Percentiles rank a stretch among this genome's conserved stretches.
Conservation (phyloP, 2,113 vertebrate genomes). For the Hepsetus odoe region DNA sequence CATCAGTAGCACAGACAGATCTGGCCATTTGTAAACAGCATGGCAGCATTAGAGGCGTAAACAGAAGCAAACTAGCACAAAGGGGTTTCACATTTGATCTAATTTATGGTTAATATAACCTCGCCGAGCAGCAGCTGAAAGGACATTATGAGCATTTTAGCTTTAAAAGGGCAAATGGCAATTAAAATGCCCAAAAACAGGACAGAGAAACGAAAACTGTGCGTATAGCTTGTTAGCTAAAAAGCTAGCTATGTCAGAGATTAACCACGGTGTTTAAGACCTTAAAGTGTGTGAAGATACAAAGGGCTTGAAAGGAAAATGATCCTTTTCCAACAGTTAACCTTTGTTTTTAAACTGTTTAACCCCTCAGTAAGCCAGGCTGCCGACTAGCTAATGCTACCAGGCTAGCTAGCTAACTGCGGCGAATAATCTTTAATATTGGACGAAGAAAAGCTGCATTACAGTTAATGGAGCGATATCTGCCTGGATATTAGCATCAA, state of each 20-base stretch:
- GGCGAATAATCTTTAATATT: constrained; percentile 41
- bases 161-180: no score
- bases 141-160: not conserved
- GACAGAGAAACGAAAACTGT: no score
- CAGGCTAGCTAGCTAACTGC: constrained; percentile 18
- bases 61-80: not conserved
- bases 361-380: no score
- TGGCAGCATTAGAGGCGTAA: not conserved
- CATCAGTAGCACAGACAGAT: not conserved
- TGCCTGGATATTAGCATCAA: no score
- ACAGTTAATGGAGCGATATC: not conserved
- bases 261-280: no score
- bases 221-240: not conserved
- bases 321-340: no score
- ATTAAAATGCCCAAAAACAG: no score
- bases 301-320: no score
- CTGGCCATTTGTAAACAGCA: not conserved
- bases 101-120: not conserved
- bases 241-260: not conserved
- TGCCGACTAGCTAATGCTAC: not conserved
- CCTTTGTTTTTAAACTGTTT: no score
- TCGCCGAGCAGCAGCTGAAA: not conserved
- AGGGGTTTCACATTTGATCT: no score
- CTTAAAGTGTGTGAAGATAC: not conserved
- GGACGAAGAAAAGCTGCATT: not conserved